Evolutionary conservation across 2,888 invertebrate genomes (phyloP).

Genomic region (Chironomus riparius): DNA sequence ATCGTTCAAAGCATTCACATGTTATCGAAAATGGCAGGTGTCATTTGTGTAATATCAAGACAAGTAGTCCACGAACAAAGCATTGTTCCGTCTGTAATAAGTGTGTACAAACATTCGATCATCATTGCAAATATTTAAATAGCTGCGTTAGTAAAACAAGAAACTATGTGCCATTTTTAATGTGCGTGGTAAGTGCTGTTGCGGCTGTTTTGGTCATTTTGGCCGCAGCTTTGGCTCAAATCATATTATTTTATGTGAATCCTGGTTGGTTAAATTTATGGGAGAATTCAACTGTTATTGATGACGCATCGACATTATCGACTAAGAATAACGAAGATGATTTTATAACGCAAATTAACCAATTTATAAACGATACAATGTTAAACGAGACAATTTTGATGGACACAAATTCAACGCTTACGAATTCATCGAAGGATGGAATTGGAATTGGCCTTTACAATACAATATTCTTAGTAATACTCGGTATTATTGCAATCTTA

Average conservation of each 20-base stretch:
- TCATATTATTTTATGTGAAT: conserved; percentile 54
- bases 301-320: conserved; percentile 8
- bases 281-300: conserved; percentile 32
- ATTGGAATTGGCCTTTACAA: conserved; percentile 46
- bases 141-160: conserved; percentile 84
- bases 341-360: background rate
- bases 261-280: conserved; percentile 48
- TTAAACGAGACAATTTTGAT: conserved; percentile 29
- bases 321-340: conserved; percentile 24
- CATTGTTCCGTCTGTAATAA: conserved; percentile 97
- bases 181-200: conserved; percentile 70
- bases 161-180: conserved; percentile 78
- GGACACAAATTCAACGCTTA: conserved; percentile 25
- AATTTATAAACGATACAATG: conserved; percentile 28
- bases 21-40: conserved; percentile 94
- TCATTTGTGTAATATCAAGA: conserved; percentile 80
- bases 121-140: conserved; percentile 98
- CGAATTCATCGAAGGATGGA: conserved; percentile 32
- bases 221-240: conserved; percentile 58
- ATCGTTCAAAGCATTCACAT: conserved; percentile 77
- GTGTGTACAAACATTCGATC: conserved; percentile 89
- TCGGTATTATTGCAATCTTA: conserved; percentile 54
- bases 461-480: conserved; percentile 51
- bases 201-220: conserved; percentile 61
- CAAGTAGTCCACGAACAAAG: conserved; percentile 69